These are phyloP conservation scores for Drosophila formosana DNA, from an alignment of 2,888 invertebrate species.

Conservation along the genomic window DNA sequence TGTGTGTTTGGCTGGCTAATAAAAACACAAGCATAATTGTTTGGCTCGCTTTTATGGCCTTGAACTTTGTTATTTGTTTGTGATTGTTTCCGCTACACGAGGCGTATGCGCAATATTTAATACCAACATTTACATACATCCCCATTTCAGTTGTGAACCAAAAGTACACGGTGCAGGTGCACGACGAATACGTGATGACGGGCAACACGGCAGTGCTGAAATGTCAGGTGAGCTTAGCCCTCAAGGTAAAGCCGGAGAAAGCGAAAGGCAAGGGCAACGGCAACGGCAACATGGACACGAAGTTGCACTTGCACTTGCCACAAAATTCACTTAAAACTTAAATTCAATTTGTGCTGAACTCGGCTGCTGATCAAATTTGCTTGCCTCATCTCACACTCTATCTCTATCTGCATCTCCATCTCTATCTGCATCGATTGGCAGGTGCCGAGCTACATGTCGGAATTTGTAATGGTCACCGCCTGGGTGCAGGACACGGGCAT, in stretches of 20 bases:
- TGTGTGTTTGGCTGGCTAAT: constrained; percentile 38
- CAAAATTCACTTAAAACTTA: constrained; percentile 63
- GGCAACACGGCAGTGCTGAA: constrained; percentile 96
- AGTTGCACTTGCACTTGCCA: constrained; percentile 18
- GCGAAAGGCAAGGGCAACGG: background rate
- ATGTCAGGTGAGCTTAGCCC: constrained; percentile 88
- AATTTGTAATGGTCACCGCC: constrained; percentile 94
- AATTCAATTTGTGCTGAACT: constrained; percentile 54
- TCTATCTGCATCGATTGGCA: constrained; percentile 40
- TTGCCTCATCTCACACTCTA: constrained; percentile 1
- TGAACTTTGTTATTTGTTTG: constrained; percentile 18
- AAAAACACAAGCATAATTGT: constrained; percentile 62
- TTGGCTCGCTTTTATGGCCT: constrained; percentile 26
- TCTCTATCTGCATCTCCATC: background rate
- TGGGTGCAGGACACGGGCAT: constrained; percentile 94
- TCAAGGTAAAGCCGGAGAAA: background rate
- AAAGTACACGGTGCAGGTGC: constrained; percentile 95
- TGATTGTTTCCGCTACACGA: constrained; percentile 7
- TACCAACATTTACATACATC: constrained; percentile 24
- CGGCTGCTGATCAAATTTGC: constrained; percentile 53
- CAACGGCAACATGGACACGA: background rate
- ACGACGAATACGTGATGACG: constrained; percentile 95
- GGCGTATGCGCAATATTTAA: constrained; percentile 42
- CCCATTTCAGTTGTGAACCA: constrained; percentile 90
- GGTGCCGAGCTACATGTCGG: constrained; percentile 94